These are phyloP conservation scores for Fratercula arctica DNA, from an alignment of 2,797 vertebrate species.

Conservation along the genomic window DNA sequence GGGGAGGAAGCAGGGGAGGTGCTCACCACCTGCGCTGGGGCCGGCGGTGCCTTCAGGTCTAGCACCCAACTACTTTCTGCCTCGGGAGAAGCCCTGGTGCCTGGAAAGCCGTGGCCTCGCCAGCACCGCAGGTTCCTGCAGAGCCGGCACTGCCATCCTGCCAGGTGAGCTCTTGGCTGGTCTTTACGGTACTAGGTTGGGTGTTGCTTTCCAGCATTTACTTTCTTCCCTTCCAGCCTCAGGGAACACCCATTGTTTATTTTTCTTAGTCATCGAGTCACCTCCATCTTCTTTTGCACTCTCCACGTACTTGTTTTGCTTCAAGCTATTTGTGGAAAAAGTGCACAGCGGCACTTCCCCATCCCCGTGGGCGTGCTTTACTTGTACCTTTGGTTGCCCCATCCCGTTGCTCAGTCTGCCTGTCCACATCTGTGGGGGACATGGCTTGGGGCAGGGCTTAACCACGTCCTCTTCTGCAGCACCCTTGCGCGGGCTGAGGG, in stretches of 20 bases:
- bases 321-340: neutral
- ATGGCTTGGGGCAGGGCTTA: neutral
- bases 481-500: neutral
- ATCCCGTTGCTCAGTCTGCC: neutral
- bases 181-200: neutral
- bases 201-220: neutral
- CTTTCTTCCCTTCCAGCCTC: neutral
- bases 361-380: rapidly evolving
- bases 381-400: neutral
- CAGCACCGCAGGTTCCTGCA: neutral
- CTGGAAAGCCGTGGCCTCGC: rapidly evolving
- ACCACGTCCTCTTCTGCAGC: rapidly evolving
- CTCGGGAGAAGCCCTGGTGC: rapidly evolving
- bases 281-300: neutral
- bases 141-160: rapidly evolving
- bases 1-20: neutral
- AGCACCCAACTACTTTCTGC: neutral
- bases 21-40: neutral
- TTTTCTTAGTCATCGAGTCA: neutral
- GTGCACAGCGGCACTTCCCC: neutral
- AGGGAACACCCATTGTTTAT: neutral
- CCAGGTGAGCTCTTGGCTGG: neutral
- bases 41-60: neutral
- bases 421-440: neutral
- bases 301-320: neutral